Evolutionary conservation across 2,888 invertebrate genomes (phyloP).

Genomic region (Ashinkailepas kermadecensis): DNA sequence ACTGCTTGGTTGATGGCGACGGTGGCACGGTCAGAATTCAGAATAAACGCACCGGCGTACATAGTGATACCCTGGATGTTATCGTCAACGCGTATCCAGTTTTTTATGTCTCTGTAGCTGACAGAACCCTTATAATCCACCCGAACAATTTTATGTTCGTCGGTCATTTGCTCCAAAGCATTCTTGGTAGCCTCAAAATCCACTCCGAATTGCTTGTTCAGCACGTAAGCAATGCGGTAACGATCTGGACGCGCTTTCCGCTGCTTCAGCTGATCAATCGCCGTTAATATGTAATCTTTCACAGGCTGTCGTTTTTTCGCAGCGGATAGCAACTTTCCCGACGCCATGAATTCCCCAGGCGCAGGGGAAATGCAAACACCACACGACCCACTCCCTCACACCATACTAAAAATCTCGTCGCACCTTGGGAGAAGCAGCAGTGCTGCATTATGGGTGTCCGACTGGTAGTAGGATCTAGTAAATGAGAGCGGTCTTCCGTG

Average conservation of each 20-base stretch:
- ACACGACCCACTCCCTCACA: background rate
- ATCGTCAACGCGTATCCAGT: background rate
- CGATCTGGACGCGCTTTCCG: conserved; percentile 78
- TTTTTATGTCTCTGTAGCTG: conserved; percentile 61
- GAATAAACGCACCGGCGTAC: conserved; percentile 43
- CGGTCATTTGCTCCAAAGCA: conserved; percentile 65
- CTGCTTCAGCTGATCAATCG: conserved; percentile 72
- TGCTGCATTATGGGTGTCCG: conserved; percentile 35
- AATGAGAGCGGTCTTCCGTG: conserved; percentile 36
- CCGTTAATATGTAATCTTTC: conserved; percentile 68
- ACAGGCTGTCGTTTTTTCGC: background rate
- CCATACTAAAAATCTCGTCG: background rate
- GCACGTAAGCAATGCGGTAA: conserved; percentile 71
- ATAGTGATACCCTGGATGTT: conserved; percentile 48
- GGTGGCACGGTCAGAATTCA: conserved; percentile 42
- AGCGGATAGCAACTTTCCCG: background rate
- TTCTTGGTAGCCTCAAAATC: conserved; percentile 59
- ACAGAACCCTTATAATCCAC: conserved; percentile 80
- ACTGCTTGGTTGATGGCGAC: conserved; percentile 63
- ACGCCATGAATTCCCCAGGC: background rate
- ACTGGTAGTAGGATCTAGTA: conserved; percentile 38
- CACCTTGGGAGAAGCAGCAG: background rate
- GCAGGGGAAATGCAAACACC: background rate
- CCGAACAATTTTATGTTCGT: conserved; percentile 65
- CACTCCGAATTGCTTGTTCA: conserved; percentile 64